Percentiles rank a stretch among this genome's conserved stretches.
These are phyloP conservation scores for Otus scops DNA, from an alignment of 2,797 vertebrate genomes.

Conservation along the genomic window DNA sequence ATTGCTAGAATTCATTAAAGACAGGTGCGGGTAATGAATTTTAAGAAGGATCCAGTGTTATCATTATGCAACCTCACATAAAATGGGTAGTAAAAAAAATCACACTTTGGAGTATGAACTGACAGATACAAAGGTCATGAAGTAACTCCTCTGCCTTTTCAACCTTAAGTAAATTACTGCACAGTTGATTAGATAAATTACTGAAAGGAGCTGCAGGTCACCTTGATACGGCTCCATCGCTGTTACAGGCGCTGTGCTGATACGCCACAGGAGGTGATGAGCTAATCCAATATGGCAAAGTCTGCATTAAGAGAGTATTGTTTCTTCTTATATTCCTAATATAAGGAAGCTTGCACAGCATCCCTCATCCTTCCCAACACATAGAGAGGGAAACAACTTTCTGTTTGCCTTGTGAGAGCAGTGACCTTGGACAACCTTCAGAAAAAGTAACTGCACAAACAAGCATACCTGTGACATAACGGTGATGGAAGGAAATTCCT, in stretches of 20 bases:
- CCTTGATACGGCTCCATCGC: not conserved
- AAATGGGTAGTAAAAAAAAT: not conserved
- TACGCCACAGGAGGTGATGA: not conserved
- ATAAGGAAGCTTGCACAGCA: not conserved
- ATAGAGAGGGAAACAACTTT: not conserved
- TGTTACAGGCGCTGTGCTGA: not conserved
- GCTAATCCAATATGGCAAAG: constrained; percentile 8
- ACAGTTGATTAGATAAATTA: constrained; percentile 34
- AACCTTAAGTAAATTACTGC: constrained; percentile 34
- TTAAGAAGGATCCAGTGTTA: not conserved
- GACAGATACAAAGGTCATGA: constrained; percentile 41
- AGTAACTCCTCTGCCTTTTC: constrained; percentile 37
- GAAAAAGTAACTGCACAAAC: not conserved
- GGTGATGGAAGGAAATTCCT: not conserved
- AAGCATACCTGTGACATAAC: not conserved
- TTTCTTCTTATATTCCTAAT: not conserved
- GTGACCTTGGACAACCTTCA: constrained; percentile 5
- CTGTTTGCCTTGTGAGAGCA: not conserved
- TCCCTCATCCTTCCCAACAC: not conserved
- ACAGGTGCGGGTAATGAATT: not conserved
- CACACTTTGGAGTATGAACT: not conserved
- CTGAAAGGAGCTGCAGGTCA: constrained; percentile 10
- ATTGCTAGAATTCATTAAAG: constrained; percentile 25
- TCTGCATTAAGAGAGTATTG: not conserved
- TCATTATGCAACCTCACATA: not conserved